Evolutionary conservation across 2,113 vertebrate genomes (phyloP).

Genomic region (Calypte anna): DNA sequence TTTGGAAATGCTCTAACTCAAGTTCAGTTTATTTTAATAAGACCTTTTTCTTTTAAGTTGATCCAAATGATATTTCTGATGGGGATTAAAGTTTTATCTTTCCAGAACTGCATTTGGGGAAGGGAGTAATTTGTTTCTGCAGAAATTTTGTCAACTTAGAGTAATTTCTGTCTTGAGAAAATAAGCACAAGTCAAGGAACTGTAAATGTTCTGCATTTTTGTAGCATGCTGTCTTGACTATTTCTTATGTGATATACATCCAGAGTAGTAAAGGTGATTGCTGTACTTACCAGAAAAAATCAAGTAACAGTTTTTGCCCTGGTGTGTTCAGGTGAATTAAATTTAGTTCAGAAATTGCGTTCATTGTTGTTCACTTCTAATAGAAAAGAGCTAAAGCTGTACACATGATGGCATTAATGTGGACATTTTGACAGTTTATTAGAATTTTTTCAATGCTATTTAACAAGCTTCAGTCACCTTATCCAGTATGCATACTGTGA

Average conservation of each 20-base stretch:
- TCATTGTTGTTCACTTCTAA: not conserved
- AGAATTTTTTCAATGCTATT: not conserved
- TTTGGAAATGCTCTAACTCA: not conserved
- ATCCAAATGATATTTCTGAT: not conserved
- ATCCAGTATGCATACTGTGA: not conserved
- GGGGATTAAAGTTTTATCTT: not conserved
- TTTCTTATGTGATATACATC: constrained; percentile 11
- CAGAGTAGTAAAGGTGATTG: not conserved
- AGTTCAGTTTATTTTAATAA: not conserved
- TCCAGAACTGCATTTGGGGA: not conserved
- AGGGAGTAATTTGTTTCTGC: not conserved
- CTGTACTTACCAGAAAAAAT: constrained; percentile 22
- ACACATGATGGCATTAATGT: not conserved
- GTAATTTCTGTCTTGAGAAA: not conserved
- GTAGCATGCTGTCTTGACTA: not conserved
- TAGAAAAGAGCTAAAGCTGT: not conserved
- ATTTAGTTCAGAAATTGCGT: constrained; percentile 13
- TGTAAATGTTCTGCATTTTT: not conserved
- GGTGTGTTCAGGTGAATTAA: not conserved
- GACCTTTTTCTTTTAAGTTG: not conserved
- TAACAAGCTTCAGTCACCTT: not conserved
- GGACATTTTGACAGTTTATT: constrained; percentile 24
- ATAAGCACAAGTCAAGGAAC: not conserved
- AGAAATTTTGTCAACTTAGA: not conserved
- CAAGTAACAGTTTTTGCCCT: not conserved